A percentile compares a stretch with the other conserved stretches of the same genome.
phyloP scores from a whole-genome alignment of 2,888 invertebrate genomes.

The Cephus rjabovi region DNA sequence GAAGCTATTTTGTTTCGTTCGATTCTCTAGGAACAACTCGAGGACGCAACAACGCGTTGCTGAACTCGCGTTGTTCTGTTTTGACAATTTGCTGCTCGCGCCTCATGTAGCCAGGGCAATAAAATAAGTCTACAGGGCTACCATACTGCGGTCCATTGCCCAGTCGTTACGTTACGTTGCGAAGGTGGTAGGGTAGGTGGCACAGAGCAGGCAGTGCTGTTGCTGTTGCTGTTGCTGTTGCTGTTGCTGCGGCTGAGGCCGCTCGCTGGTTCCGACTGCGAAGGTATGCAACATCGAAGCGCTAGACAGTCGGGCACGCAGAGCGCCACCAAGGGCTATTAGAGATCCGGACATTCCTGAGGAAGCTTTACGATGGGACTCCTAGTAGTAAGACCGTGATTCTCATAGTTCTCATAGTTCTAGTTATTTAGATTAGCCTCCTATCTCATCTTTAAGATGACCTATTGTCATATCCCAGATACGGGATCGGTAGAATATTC shows the following conservation, averaged over 20 bases:
- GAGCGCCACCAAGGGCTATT: conserved; percentile 37
- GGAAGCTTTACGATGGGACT: conserved; percentile 25
- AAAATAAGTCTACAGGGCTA: conserved; percentile 35
- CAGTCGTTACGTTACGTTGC: conserved; percentile 26
- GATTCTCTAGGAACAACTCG: too few relatives aligned
- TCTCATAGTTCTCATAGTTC: not conserved
- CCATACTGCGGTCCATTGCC: conserved; percentile 27
- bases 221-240: not conserved
- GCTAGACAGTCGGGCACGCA: conserved; percentile 37
- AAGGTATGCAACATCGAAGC: conserved; percentile 35
- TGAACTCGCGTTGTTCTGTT: conserved; percentile 5
- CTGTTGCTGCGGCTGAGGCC: not conserved
- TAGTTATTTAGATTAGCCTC: too few relatives aligned
- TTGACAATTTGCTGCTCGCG: conserved; percentile 36
- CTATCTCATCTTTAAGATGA: too few relatives aligned
- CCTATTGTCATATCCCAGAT: too few relatives aligned
- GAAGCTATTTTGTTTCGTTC: too few relatives aligned
- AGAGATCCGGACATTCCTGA: conserved; percentile 36
- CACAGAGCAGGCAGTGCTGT: too few relatives aligned
- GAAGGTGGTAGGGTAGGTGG: not conserved
- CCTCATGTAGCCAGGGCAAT: conserved; percentile 28
- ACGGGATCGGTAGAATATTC: too few relatives aligned
- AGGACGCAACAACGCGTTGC: too few relatives aligned
- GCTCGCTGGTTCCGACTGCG: not conserved
- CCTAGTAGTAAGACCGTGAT: not conserved